Percentiles rank a stretch among this genome's conserved stretches.
Evolutionary conservation across 2,797 vertebrate species (phyloP).

Genomic region (Champsocephalus esox): DNA sequence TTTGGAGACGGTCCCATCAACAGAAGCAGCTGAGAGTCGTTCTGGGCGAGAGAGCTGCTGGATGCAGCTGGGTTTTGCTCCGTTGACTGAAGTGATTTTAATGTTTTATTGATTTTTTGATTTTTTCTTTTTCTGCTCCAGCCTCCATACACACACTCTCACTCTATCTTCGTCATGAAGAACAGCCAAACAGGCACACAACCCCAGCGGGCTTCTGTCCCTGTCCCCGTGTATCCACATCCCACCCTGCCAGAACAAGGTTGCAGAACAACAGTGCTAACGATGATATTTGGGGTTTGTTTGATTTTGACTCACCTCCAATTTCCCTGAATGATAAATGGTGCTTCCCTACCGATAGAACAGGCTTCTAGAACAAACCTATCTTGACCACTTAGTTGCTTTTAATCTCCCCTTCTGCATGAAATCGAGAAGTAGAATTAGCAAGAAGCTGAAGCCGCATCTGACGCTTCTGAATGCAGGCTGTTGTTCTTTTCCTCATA

Average conservation of each 20-base stretch:
- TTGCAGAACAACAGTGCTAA: slow-evolving; percentile 27
- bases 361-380: slow-evolving; percentile 26
- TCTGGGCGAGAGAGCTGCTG: slow-evolving; percentile 69
- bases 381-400: slow-evolving; percentile 12
- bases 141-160: slow-evolving; percentile 80
- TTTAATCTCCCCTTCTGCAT: slow-evolving; percentile 24
- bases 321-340: slow-evolving; percentile 51
- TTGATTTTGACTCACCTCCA: slow-evolving; percentile 51
- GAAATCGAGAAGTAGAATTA: slow-evolving; percentile 46
- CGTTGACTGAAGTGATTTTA: slow-evolving; percentile 88
- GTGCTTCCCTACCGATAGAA: slow-evolving; percentile 1
- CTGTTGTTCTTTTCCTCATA: slow-evolving; percentile 73
- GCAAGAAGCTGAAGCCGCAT: slow-evolving; percentile 58
- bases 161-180: slow-evolving; percentile 72
- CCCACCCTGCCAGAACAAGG: slow-evolving; percentile 40
- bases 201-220: slow-evolving; percentile 31
- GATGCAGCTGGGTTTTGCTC: slow-evolving; percentile 86
- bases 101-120: slow-evolving; percentile 86
- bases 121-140: slow-evolving; percentile 83
- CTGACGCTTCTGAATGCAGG: slow-evolving; percentile 65
- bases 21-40: slow-evolving; percentile 60
- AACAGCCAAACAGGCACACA: slow-evolving; percentile 60
- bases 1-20: slow-evolving; percentile 65
- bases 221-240: slow-evolving; percentile 34
- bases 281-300: slow-evolving; percentile 38